Evolutionary conservation across 2,113 vertebrate genomes (phyloP), one percentile per base, ranked within the genome.

Genomic region (Taxidea taxus): DNA sequence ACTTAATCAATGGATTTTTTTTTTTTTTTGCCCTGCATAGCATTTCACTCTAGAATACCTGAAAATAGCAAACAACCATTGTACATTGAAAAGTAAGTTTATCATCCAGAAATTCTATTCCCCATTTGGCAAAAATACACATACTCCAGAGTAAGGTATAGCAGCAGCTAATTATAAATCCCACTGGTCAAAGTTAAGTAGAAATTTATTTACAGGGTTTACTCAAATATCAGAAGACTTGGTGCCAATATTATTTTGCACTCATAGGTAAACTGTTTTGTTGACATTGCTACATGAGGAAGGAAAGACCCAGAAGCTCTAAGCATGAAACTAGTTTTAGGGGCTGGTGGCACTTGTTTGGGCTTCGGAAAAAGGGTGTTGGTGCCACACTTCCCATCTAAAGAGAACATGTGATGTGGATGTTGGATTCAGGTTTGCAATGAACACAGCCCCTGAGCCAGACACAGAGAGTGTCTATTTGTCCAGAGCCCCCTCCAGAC

Each of bases 121-220:
- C 11, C 78, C 13, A 54, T 62, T 81, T 90, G 16, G 21, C 60
- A 8, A 94, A 92, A 90, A 90, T 49, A 37, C 54, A 90, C 4
- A 82, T 56, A 81, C 15, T 91, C 80, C 66, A 86, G 91, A 34
- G 39, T 84, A 11, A 90, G 20, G 4, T 84, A 64, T 12, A 78
- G 16, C 6, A 90, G 29, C 12, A 66, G 29, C 20, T 47, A 68
- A 44, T 21, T 29, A 2, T 54, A 87, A 88, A 15, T 83, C 7
- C 9, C 60, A 78, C 29, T 54, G 77, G 16, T 77, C 27, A 93
- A 97, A 95, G 85, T 64, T 94, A 87, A 95, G 37, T 49, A 31
- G 37, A 62, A 62, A 21, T 88, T 39, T 92, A 47, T 84, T 78
- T 56, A 68, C 6, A 39, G 7, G 92, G 12, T 81, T 29, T 47